Conservation (phyloP, 2,888 invertebrate genomes). For the Operophtera brumata region DNA sequence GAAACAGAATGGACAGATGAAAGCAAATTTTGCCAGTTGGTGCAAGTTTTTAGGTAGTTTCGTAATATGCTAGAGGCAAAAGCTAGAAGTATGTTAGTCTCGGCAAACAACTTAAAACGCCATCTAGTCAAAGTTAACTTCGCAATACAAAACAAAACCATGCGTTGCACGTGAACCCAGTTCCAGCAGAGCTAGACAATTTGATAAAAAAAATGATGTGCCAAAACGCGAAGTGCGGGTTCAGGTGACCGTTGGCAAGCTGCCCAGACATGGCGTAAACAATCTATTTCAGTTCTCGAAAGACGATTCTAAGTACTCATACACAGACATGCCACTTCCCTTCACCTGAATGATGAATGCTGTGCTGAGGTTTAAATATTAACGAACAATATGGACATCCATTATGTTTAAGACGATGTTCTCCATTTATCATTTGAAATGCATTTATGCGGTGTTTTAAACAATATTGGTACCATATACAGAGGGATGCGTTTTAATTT, state of each 20-base stretch:
- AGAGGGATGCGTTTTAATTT: no score
- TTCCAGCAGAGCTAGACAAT: slow-evolving; percentile 35
- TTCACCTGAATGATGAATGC: slow-evolving; percentile 33
- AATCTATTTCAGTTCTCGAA: slow-evolving; percentile 75
- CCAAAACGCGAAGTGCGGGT: slow-evolving; percentile 67
- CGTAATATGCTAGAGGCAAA: no score
- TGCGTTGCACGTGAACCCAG: background rate
- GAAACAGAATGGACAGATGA: no score
- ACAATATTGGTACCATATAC: no score
- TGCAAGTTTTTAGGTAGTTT: background rate
- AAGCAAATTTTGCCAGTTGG: no score
- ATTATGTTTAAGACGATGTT: slow-evolving; percentile 10
- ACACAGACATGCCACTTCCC: slow-evolving; percentile 49
- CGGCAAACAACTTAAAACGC: no score
- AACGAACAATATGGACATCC: slow-evolving; percentile 13
- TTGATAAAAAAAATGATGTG: slow-evolving; percentile 66
- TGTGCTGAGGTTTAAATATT: slow-evolving; percentile 26
- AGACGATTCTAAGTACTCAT: slow-evolving; percentile 63
- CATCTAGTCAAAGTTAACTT: no score
- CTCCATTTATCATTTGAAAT: slow-evolving; percentile 4
- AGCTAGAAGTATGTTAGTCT: no score
- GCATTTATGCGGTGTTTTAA: background rate
- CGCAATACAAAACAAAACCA: no score
- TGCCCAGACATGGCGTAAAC: slow-evolving; percentile 75
- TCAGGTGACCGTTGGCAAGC: slow-evolving; percentile 71